Base-by-base conservation (phyloP, 2,888 invertebrate genomes). In the Bedellia somnulentella region DNA sequence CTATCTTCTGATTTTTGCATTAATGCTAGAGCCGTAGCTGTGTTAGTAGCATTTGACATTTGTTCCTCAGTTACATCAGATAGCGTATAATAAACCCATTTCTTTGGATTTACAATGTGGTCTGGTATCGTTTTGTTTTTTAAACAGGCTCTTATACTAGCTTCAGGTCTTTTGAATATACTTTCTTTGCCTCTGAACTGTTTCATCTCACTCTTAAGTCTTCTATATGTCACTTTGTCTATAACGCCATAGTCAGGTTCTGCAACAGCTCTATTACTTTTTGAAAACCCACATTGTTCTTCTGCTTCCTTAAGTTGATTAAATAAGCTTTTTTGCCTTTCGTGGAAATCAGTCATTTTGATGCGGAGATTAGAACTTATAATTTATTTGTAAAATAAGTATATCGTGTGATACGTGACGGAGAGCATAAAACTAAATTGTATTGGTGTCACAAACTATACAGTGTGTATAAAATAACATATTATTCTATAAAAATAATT, bases 1-100 rank as follows among this genome's bases (percentile, higher is more conserved):
- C 80, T 71, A 29, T 80, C 76, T 47, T 85, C 85, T 38, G 89
- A 57, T 56, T 86, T 80, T 33, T 78, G 78, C 17, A 92, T 70
- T 51, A 90, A 87, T n/a, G 84, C 79, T 41, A 90, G 75, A 0
- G 92, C 92, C 22, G 89, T 87, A 26, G 81, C 80, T 9, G 84
- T 82, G 46, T 93, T 93, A 24, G 85, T 83, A 30, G 79, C 78
- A 33, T 92, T 89, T 0, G 90, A 87, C 67, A 90, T 85, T 46
- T 90, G 89, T 10, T 82, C 82, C 33, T 76, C 78, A 5, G 79
- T 77, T 3, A 91, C 89, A 78, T 92, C 89, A 15, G 82, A 84
- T 11, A 93, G 57, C 10, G 85, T 83, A 47, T 93, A 93, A 47
- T 84, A 87, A 8, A 80, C 83, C 88, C 89, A 93, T 49, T 87